Conservation (phyloP, 2,888 invertebrate genomes). For the Lasioglossum pauxillum region DNA sequence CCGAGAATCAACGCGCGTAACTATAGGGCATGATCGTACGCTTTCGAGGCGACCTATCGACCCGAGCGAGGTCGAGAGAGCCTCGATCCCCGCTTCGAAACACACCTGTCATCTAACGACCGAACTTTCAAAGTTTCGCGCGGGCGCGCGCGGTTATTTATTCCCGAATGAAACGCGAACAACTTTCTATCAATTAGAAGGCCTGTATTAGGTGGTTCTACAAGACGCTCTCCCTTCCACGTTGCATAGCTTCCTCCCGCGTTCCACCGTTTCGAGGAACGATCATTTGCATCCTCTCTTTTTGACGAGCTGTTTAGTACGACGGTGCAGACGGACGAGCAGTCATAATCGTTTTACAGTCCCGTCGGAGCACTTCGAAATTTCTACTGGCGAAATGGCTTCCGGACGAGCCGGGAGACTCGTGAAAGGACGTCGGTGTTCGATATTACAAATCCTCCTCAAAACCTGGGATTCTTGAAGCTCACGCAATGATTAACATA, state of each 20-base stretch:
- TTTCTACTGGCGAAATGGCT: neutral
- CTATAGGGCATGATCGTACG: conserved; percentile 43
- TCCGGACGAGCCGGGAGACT: neutral
- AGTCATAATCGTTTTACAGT: conserved; percentile 8
- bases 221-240: neutral
- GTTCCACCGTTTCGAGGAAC: neutral
- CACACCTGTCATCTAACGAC: conserved; percentile 53
- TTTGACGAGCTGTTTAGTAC: neutral
- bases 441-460: neutral
- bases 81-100: conserved; percentile 29
- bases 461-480: neutral
- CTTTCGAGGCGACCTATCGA: conserved; percentile 46
- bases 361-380: neutral
- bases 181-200: conserved; percentile 52
- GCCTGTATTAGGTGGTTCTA: conserved; percentile 19
- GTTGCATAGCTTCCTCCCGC: neutral
- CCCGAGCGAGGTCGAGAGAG: conserved; percentile 29
- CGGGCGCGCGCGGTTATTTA: conserved; percentile 24
- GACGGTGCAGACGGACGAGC: neutral
- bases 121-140: conserved; percentile 38
- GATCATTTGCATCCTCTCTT: conserved; percentile 7
- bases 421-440: neutral
- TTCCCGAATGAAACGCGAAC: conserved; percentile 35
- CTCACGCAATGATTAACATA: neutral
- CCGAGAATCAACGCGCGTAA: conserved; percentile 25